Percentiles rank a stretch among this genome's conserved stretches.
Conservation (phyloP, 2,113 vertebrate genomes). For the Axis porcinus region DNA sequence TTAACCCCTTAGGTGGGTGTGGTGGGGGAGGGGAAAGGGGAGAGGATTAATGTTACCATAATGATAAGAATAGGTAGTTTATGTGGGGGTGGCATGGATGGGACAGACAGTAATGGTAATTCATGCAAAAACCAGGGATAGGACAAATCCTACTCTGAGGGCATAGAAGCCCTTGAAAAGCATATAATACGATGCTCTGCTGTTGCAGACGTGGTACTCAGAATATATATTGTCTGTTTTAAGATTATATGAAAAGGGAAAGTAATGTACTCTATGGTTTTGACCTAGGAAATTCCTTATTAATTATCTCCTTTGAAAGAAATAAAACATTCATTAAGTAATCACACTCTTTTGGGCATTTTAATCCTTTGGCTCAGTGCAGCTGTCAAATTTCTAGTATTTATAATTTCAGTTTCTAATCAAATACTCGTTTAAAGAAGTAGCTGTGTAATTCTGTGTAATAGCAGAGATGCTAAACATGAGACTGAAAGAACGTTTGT, state of each 20-base stretch:
- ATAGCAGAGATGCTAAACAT: conserved; percentile 47
- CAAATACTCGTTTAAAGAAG: conserved; percentile 18
- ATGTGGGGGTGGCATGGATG: conserved; percentile 73
- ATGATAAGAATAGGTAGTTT: conserved; percentile 90
- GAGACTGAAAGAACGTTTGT: conserved; percentile 48
- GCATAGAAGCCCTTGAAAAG: conserved; percentile 63
- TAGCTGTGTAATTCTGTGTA: not conserved
- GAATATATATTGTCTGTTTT: conserved; percentile 45
- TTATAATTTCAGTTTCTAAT: conserved; percentile 39
- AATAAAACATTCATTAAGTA: conserved; percentile 54
- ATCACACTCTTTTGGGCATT: not conserved
- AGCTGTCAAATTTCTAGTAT: not conserved
- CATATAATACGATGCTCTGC: conserved; percentile 47
- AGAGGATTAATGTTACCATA: conserved; percentile 90
- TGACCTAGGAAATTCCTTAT: conserved; percentile 56
- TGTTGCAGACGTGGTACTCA: conserved; percentile 47
- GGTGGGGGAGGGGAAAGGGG: conserved; percentile 73
- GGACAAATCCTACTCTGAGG: conserved; percentile 65
- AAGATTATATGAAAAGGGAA: conserved; percentile 58
- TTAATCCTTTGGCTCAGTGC: not conserved
- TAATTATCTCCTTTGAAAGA: conserved; percentile 60
- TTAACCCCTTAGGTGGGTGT: conserved; percentile 89
- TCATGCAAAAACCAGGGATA: conserved; percentile 56
- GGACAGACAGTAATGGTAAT: conserved; percentile 78
- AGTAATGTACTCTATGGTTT: not conserved